Evolutionary conservation across 2,888 invertebrate species (phyloP).

Genomic region (Serripes groenlandicus): DNA sequence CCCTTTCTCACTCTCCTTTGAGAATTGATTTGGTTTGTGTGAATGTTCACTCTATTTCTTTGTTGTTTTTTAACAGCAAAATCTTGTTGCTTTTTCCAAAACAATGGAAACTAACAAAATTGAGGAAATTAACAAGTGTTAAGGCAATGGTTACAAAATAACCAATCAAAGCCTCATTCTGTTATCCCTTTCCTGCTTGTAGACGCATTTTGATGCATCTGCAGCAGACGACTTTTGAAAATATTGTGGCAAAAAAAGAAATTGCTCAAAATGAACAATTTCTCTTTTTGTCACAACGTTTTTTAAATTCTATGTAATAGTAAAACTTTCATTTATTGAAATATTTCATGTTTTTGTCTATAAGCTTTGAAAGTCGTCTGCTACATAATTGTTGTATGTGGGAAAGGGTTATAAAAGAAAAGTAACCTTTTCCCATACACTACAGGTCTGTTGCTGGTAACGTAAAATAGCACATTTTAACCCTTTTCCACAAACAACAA

Average conservation of each 20-base stretch:
- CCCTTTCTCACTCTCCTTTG: too few species aligned
- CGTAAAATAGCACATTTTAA: too few species aligned
- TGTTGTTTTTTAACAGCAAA: too few species aligned
- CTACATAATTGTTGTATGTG: background rate
- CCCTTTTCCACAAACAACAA: too few species aligned
- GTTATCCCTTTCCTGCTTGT: background rate
- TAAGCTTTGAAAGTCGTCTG: background rate
- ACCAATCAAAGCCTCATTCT: background rate
- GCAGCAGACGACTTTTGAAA: slow-evolving; percentile 1
- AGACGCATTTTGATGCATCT: background rate
- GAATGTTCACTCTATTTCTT: too few species aligned
- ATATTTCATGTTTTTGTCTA: background rate
- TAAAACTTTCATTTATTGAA: background rate
- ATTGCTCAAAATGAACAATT: slow-evolving; percentile 12
- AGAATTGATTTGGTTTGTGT: too few species aligned
- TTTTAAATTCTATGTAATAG: background rate
- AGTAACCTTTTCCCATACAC: too few species aligned
- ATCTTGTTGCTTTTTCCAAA: too few species aligned
- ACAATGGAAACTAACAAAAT: too few species aligned
- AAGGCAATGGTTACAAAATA: too few species aligned
- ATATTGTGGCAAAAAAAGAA: slow-evolving; percentile 9
- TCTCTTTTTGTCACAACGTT: slow-evolving; percentile 12
- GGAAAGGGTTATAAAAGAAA: background rate
- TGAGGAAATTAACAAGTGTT: too few species aligned
- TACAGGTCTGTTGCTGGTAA: background rate